Evolutionary conservation across 1,140 invertebrate species (phyloP).

Genomic region (Phymastichus coffea): DNA sequence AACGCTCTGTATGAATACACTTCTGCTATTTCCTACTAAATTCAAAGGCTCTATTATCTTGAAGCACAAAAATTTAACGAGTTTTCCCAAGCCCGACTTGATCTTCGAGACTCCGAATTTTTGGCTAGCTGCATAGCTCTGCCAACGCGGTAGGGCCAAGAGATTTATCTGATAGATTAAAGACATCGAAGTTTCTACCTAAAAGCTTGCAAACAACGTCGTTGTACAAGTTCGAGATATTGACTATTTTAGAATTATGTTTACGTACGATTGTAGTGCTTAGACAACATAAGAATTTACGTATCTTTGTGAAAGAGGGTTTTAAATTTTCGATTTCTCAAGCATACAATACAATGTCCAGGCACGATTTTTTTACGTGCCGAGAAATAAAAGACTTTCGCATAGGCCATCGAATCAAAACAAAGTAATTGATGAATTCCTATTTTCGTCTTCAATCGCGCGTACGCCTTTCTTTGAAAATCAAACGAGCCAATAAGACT

Average conservation of each 20-base stretch:
- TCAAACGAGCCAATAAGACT: constrained; percentile 9
- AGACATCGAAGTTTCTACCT: constrained; percentile 16
- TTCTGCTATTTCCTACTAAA: neutral
- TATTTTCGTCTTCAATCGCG: neutral
- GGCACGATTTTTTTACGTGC: neutral
- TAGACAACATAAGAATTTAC: neutral
- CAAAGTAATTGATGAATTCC: constrained; percentile 14
- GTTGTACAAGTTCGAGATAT: constrained; percentile 13
- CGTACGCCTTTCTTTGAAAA: constrained; percentile 5
- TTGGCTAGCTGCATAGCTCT: neutral
- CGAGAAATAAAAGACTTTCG: neutral
- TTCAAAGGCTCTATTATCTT: neutral
- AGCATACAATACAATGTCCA: neutral
- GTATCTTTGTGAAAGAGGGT: neutral
- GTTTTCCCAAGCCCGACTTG: neutral
- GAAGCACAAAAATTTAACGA: neutral
- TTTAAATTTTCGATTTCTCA: neutral
- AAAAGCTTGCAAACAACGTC: constrained; percentile 4
- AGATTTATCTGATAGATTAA: constrained; percentile 4
- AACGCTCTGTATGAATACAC: too few species aligned
- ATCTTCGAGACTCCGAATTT: neutral
- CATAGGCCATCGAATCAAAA: constrained; percentile 16
- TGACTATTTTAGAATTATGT: constrained; percentile 11
- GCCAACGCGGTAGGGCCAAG: neutral
- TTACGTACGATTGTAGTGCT: constrained; percentile 7